Evolutionary conservation across 2,113 vertebrate species (phyloP).

Genomic region (Sula dactylatra): DNA sequence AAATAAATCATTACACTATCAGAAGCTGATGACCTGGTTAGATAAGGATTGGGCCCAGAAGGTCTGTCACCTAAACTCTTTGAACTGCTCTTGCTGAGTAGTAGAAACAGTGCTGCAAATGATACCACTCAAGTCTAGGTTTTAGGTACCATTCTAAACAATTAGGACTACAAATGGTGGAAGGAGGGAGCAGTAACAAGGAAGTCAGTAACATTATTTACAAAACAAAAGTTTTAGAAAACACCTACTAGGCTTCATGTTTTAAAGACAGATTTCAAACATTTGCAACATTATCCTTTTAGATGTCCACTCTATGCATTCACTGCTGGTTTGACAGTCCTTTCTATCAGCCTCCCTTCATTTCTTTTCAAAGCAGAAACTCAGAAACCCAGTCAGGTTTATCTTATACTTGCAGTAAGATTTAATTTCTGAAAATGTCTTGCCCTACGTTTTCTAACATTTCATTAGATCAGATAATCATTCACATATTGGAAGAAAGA

Average conservation of each 20-base stretch:
- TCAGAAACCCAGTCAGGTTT: background rate
- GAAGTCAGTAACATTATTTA: background rate
- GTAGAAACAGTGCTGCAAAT: background rate
- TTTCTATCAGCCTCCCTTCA: background rate
- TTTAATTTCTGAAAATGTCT: background rate
- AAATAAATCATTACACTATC: background rate
- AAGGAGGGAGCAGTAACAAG: background rate
- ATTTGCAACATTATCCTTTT: background rate
- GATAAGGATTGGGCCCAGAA: background rate
- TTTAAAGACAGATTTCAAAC: background rate
- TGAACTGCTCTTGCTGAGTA: background rate
- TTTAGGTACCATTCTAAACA: background rate
- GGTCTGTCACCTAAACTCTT: background rate
- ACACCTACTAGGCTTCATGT: background rate
- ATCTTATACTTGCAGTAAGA: background rate
- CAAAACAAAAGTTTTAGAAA: background rate
- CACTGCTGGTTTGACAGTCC: background rate
- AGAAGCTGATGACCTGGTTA: background rate
- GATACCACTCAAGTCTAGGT: background rate
- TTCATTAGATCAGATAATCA: background rate
- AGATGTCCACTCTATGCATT: background rate
- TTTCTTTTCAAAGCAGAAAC: background rate
- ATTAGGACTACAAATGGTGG: background rate
- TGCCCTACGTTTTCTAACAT: background rate
- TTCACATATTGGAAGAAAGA: background rate